Conservation (phyloP, 2,797 vertebrate species). For the Garrulus glandarius region DNA sequence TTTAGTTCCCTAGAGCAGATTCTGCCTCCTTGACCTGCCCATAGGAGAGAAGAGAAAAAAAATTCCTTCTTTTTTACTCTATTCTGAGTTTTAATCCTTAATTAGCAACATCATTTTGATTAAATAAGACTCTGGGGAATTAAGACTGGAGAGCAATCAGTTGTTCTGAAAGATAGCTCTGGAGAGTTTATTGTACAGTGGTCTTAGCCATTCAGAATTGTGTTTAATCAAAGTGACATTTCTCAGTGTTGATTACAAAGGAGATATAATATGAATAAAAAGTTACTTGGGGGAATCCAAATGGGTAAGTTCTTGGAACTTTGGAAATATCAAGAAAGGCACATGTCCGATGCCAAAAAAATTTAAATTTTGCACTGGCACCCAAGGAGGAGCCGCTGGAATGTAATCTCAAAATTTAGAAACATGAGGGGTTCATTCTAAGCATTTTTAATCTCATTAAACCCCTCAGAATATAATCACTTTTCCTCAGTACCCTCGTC, state of each 20-base stretch:
- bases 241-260: slow-evolving; percentile 79
- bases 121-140: slow-evolving; percentile 78
- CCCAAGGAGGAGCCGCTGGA: background rate
- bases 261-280: slow-evolving; percentile 68
- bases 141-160: slow-evolving; percentile 71
- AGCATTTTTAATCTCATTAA: background rate
- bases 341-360: background rate
- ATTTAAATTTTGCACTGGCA: background rate
- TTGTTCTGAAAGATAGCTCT: slow-evolving; percentile 75
- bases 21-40: slow-evolving; percentile 73
- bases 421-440: background rate
- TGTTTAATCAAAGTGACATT: slow-evolving; percentile 82
- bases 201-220: slow-evolving; percentile 72
- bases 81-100: slow-evolving; percentile 78
- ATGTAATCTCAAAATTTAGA: background rate
- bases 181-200: slow-evolving; percentile 77
- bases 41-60: slow-evolving; percentile 42
- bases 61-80: slow-evolving; percentile 58
- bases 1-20: slow-evolving; percentile 52
- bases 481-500: background rate
- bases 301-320: slow-evolving; percentile 7
- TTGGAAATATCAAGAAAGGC: background rate
- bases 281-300: slow-evolving; percentile 63
- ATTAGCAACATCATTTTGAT: slow-evolving; percentile 82
- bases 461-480: background rate